Evolutionary conservation across 2,888 invertebrate genomes (phyloP).

Genomic region (Drosophila cognata): DNA sequence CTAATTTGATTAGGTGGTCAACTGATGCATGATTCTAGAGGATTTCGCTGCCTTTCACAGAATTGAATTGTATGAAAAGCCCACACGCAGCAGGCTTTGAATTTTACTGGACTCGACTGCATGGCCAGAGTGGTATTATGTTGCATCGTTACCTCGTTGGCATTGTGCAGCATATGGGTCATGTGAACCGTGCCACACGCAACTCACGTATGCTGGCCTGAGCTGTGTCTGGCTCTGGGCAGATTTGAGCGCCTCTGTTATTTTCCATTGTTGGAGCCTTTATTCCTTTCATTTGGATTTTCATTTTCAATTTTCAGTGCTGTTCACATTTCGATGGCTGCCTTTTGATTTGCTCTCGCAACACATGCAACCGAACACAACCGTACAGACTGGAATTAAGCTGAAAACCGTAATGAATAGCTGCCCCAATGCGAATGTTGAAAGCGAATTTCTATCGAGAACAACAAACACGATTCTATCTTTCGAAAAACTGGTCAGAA

Average conservation of each 20-base stretch:
- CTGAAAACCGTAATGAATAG: slow-evolving; percentile 16
- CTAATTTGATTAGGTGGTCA: neutral
- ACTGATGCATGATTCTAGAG: neutral
- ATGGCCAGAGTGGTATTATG: slow-evolving; percentile 16
- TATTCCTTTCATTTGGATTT: slow-evolving; percentile 50
- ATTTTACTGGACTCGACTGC: slow-evolving; percentile 10
- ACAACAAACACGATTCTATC: neutral
- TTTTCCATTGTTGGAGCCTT: slow-evolving; percentile 19
- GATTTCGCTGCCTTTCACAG: neutral
- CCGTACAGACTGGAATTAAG: slow-evolving; percentile 9
- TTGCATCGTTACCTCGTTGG: neutral
- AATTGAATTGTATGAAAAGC: neutral
- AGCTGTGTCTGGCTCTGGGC: slow-evolving; percentile 13
- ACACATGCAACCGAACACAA: slow-evolving; percentile 4
- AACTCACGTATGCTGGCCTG: slow-evolving; percentile 5
- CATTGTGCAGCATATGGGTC: slow-evolving; percentile 5
- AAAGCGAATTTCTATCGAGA: neutral
- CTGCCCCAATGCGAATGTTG: neutral
- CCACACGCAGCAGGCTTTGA: neutral
- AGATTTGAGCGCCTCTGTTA: slow-evolving; percentile 13
- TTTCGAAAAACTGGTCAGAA: neutral
- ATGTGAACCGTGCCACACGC: slow-evolving; percentile 3
- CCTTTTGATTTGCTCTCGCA: slow-evolving; percentile 55
- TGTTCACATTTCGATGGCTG: slow-evolving; percentile 55
- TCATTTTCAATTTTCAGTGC: slow-evolving; percentile 18